Base-by-base conservation (phyloP, 2,888 invertebrate genomes). In the Girardia tigrina region DNA sequence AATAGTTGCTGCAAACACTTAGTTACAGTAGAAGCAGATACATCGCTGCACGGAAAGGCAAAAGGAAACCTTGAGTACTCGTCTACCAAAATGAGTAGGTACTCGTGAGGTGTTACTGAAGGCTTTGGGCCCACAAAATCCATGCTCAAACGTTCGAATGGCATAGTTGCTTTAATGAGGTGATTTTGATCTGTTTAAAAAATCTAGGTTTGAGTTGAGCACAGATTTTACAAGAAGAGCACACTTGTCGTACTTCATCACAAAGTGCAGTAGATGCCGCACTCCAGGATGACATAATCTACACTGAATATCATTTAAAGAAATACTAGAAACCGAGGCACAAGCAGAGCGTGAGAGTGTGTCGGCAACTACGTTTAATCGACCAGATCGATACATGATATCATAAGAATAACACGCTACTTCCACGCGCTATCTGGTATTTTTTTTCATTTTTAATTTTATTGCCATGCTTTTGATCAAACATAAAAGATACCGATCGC, bases 41-140 rank as follows among this genome's bases (percentile, higher is more conserved):
- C 77, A 73, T 79, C 77, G 12, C 73, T 6, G 56, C 79, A 78
- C 29, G 79, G 71, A 20, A 78, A 76, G 1, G 78, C 78, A 77
- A 79, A 80, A 1, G 79, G 78, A 74, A 78, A 79, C 71, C 78
- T 71, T 0, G 79, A 78, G 29, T 71, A 80, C 42, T 79, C 79
- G 72, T 80, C 79, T 4, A 79, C 75, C n/a, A 79, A 72, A 8
- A 76, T 78, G 8, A 79, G 76, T 12, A 79, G 26, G 27, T 78
- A 79, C 16, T 42, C 77, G 69, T 79, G 78, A 23, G 36, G 72
- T 1, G 78, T 75, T 6, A 28, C 14, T 27, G 78, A 78, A 16
- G 79, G 77, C 8, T 79, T 29, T 16, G 78, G 78, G 0, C 78
- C 79, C 70, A 78, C 79, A 70, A 79, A 79, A 29, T 79, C 77